Evolutionary conservation across 2,113 vertebrate species (phyloP).

Genomic region (Lonchura striata): DNA sequence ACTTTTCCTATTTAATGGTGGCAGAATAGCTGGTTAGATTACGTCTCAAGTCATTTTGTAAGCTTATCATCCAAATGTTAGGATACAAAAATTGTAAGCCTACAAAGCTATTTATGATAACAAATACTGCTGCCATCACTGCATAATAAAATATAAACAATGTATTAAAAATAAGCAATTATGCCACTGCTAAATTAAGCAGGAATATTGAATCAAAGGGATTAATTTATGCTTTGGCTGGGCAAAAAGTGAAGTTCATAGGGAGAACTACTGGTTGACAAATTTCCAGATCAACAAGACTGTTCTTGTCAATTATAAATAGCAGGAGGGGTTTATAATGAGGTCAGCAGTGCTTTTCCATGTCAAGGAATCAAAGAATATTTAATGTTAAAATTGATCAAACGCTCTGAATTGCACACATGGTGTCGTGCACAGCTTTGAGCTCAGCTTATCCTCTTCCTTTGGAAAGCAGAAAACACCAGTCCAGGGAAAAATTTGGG

Average conservation of each 20-base stretch:
- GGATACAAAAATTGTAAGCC: slow-evolving; percentile 39
- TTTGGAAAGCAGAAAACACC: not conserved
- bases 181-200: not conserved
- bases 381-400: not conserved
- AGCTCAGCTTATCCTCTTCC: not conserved
- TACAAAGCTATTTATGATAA: slow-evolving; percentile 54
- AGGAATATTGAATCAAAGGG: slow-evolving; percentile 37
- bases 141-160: slow-evolving; percentile 60
- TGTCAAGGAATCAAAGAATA: not conserved
- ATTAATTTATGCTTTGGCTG: not conserved
- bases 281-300: not conserved
- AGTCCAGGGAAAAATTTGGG: not conserved
- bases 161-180: slow-evolving; percentile 46
- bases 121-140: slow-evolving; percentile 48
- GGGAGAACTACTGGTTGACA: not conserved
- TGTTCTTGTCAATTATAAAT: not conserved
- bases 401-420: not conserved
- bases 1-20: slow-evolving; percentile 65
- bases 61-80: slow-evolving; percentile 42
- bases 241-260: not conserved
- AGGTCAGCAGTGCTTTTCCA: not conserved
- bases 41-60: slow-evolving; percentile 24
- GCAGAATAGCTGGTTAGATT: slow-evolving; percentile 64
- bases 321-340: not conserved
- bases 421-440: too few species aligned